These are phyloP conservation scores for Aratinga solstitialis DNA, from an alignment of 2,797 vertebrate genomes.

Conservation along the genomic window DNA sequence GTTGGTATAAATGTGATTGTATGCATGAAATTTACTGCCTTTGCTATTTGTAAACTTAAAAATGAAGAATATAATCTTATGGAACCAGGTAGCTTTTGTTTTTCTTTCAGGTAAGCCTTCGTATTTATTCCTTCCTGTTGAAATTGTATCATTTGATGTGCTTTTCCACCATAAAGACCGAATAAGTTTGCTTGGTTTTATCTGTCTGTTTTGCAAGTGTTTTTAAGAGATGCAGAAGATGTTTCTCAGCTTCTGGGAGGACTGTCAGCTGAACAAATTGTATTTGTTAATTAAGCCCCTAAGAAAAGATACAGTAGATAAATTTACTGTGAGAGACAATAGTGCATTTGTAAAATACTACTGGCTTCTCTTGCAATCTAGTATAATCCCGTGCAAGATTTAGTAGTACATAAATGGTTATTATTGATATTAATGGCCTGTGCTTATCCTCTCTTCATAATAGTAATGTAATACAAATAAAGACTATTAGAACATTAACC, in stretches of 20 bases:
- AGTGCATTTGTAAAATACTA: background rate
- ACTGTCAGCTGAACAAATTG: background rate
- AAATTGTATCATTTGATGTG: background rate
- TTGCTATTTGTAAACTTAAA: background rate
- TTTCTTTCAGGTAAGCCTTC: background rate
- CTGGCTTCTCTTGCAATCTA: background rate
- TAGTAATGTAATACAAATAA: background rate
- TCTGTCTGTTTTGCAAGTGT: background rate
- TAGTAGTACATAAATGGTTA: background rate
- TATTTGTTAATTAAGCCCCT: background rate
- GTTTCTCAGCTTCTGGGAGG: background rate
- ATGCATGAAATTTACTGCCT: background rate
- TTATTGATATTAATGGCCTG: background rate
- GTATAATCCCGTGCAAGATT: background rate
- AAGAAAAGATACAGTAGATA: background rate
- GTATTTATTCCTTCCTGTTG: background rate
- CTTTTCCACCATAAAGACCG: background rate
- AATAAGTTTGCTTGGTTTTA: background rate
- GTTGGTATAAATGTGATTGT: background rate
- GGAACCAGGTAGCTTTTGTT: background rate
- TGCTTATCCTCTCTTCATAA: background rate
- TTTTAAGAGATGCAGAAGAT: background rate
- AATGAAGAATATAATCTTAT: background rate
- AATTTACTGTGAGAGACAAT: background rate
- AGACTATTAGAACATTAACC: background rate